Conservation (phyloP, 1,140 invertebrate genomes). For the Procambarus virginalis region DNA sequence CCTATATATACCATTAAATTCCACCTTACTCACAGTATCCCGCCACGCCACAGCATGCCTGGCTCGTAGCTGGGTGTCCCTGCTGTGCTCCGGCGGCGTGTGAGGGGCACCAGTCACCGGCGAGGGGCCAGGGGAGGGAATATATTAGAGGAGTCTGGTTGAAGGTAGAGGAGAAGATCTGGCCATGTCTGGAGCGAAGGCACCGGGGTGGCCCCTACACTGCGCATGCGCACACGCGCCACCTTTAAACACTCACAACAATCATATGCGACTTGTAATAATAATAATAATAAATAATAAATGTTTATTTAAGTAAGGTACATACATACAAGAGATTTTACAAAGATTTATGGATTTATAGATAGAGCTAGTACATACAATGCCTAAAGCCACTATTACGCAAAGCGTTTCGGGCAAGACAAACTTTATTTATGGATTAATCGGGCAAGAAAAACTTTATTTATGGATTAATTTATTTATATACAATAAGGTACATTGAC, state of each 20-base stretch:
- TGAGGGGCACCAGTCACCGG: background rate
- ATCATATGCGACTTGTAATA: background rate
- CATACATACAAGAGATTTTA: too few relatives aligned
- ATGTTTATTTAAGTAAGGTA: too few relatives aligned
- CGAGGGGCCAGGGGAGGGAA: background rate
- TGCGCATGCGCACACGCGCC: constrained; percentile 38
- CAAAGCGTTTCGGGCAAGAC: too few relatives aligned
- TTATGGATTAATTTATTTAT: too few relatives aligned
- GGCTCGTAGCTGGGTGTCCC: background rate
- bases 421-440: too few relatives aligned
- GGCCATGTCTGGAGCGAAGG: constrained; percentile 37
- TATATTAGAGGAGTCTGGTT: background rate
- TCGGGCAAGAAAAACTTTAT: too few relatives aligned
- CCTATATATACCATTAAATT: background rate
- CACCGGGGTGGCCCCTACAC: background rate
- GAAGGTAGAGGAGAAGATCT: constrained; percentile 17
- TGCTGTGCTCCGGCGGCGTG: background rate
- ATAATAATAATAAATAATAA: too few relatives aligned
- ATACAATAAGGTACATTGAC: too few relatives aligned
- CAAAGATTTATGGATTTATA: too few relatives aligned
- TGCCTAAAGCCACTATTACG: too few relatives aligned
- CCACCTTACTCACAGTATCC: constrained; percentile 23
- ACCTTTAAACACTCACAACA: background rate
- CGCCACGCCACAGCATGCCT: constrained; percentile 1
- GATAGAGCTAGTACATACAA: too few relatives aligned